These are phyloP conservation scores for Eilema caniola DNA, from an alignment of 2,888 invertebrate genomes.

Conservation along the genomic window DNA sequence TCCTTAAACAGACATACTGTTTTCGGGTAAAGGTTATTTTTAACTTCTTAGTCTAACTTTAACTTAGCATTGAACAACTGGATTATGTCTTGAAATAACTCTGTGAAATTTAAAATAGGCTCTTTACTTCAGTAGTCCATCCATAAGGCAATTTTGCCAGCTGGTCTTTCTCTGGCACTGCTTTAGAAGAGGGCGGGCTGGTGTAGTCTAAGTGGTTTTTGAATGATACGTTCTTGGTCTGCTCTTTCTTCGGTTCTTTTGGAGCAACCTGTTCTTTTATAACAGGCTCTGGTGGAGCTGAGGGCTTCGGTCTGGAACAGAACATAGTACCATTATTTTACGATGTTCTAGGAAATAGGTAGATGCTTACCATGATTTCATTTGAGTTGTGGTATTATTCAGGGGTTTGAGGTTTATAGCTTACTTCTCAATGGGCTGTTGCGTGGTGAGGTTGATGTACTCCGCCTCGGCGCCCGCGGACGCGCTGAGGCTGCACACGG, in stretches of 20 bases:
- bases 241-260: slow-evolving; percentile 79
- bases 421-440: slow-evolving; percentile 67
- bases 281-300: slow-evolving; percentile 74
- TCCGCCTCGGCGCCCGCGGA: slow-evolving; percentile 88
- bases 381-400: too few relatives aligned
- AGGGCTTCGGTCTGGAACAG: slow-evolving; percentile 68
- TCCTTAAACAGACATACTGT: slow-evolving; percentile 58
- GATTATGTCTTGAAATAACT: background rate
- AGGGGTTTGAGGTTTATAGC: slow-evolving; percentile 19
- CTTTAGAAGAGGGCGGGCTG: slow-evolving; percentile 76
- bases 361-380: too few relatives aligned
- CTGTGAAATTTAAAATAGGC: background rate
- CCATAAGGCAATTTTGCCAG: slow-evolving; percentile 83
- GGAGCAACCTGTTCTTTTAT: slow-evolving; percentile 67
- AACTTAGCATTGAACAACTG: background rate
- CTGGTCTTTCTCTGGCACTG: slow-evolving; percentile 83
- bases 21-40: background rate
- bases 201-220: slow-evolving; percentile 84
- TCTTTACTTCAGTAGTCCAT: slow-evolving; percentile 74
- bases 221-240: slow-evolving; percentile 84
- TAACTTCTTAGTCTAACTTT: too few relatives aligned
- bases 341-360: too few relatives aligned
- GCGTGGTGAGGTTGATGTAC: slow-evolving; percentile 72
- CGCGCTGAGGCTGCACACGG: slow-evolving; percentile 90
- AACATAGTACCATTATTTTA: too few relatives aligned